Evolutionary conservation across 2,797 vertebrate species (phyloP), one percentile per base, ranked within the genome.

Genomic region (Anabas testudineus): DNA sequence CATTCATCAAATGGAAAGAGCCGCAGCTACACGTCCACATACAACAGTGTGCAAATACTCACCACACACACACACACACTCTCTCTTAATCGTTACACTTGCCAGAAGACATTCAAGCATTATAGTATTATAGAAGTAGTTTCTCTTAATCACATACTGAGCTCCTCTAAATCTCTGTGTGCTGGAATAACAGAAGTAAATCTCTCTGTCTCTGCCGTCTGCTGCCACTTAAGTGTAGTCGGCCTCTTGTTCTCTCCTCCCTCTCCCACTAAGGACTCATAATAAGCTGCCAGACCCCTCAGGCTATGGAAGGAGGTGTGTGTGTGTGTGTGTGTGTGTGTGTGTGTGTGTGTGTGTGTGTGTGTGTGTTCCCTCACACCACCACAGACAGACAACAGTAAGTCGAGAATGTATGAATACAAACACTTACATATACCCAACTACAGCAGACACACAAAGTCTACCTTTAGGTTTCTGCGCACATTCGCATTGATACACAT

Each of bases 61-160:
- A 26, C 4, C 26, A 28, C 54, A 57, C 65, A 45, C 56, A 58
- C 39, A 51, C 53, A 58, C 4, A 39, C 13, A 16, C 37, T 15
- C 65, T 18, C 49, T 37, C 53, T 65, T 77, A 77, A 74, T 76
- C 59, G 48, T 74, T 80, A 71, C 77, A 79, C 62, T 74, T 56
- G 74, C 71, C 74, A 80, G 74, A 57, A 82, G 74, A 87, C 79
- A 71, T 81, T 78, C 47, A 66, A 82, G 85, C 82, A 77, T 90
- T 82, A 81, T 80, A 57, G 75, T 73, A 83, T 87, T 83, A 87
- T 39, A 78, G 74, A 82, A 82, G 81, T 76, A 69, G 83, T 87
- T 86, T 80, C 74, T 87, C 83, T 85, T 91, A 89, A 90, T 92
- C 88, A 87, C 83, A 87, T 64, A 42, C 84, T 85, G 87, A 88